Evolutionary conservation across 1,140 invertebrate species (phyloP), one percentile per base, ranked within the genome.

Genomic region (Hydropsyche tenuis): DNA sequence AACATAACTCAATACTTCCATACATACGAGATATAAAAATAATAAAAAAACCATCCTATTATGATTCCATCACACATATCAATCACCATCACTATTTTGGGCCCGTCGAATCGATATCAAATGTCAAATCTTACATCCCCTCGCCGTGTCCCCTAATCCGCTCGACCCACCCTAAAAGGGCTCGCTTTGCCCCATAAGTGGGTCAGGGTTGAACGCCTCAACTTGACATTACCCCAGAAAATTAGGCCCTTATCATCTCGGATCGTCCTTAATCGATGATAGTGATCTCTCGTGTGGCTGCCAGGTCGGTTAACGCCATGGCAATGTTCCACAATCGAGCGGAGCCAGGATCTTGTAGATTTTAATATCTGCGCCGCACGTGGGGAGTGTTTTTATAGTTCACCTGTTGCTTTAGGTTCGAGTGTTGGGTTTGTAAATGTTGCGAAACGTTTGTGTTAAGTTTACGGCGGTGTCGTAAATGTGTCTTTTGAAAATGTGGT

Each of bases 361-460:
- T 53, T 53, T 3, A 25, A 25, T 25, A 12, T 60, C 7, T 25
- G 23, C n/a, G n/a, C n/a, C n/a, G n/a, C 56, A 25, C 22, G 56
- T 60, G 20, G 6, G 1, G 25, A n/a, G n/a, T n/a, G n/a, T 25
- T 60, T 60, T 37, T 25, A 60, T 20, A 23, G 18, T 56, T 56
- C 51, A 60, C 56, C 22, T 60, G 56, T 60, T 60, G 56, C 20
- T 60, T 14, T 53, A n/a, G n/a, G n/a, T n/a, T n/a, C n/a, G n/a
- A n/a, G 30, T 37, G 9, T 37, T 37, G 30, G 3, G 30, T 3
- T 37, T 37, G 30, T 37, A 9, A 9, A 37, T 37, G 30, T 37
- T 37, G 3, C 9, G 30, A 37, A 37, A 4, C 3, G 30, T 37
- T 37, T 37, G n/a, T n/a, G n/a, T n/a, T n/a, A n/a, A n/a, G n/a